Percentiles rank a stretch among this genome's conserved stretches.
These are phyloP conservation scores for Drosophila anceps DNA, from an alignment of 2,888 invertebrate genomes.

Conservation along the genomic window DNA sequence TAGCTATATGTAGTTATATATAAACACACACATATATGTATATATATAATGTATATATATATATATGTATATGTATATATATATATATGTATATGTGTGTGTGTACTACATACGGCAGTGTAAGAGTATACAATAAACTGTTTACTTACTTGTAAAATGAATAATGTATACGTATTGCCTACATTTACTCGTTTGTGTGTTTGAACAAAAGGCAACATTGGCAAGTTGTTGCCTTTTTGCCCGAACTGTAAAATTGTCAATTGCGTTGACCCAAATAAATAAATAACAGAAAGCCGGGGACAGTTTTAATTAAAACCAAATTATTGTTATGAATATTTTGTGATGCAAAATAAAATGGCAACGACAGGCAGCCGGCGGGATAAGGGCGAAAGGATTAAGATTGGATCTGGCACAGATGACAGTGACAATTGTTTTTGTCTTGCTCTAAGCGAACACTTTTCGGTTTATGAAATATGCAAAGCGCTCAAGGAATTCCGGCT, in stretches of 20 bases:
- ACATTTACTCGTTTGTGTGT: slow-evolving; percentile 2
- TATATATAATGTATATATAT: not conserved
- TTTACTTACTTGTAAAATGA: slow-evolving; percentile 44
- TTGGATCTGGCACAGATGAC: slow-evolving; percentile 27
- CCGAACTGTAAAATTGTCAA: slow-evolving; percentile 53
- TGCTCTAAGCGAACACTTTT: slow-evolving; percentile 51
- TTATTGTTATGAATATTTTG: slow-evolving; percentile 76
- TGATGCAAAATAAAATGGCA: slow-evolving; percentile 55
- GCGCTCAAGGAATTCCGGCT: slow-evolving; percentile 66
- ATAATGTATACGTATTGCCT: slow-evolving; percentile 32
- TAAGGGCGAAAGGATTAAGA: slow-evolving; percentile 20
- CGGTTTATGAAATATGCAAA: slow-evolving; percentile 72
- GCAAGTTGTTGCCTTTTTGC: slow-evolving; percentile 28
- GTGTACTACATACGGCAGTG: not conserved
- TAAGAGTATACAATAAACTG: slow-evolving; percentile 19
- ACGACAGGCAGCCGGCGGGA: slow-evolving; percentile 23
- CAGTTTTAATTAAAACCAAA: slow-evolving; percentile 74
- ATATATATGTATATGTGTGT: not conserved
- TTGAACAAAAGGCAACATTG: slow-evolving; percentile 22
- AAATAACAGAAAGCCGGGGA: slow-evolving; percentile 58
- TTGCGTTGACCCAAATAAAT: slow-evolving; percentile 68
- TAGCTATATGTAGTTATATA: not conserved
- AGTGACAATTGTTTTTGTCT: slow-evolving; percentile 60
- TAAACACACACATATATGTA: too few species aligned
- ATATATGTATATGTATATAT: not conserved